phyloP scores from a whole-genome alignment of 2,888 invertebrate species.

The Scaptomyza parva region DNA sequence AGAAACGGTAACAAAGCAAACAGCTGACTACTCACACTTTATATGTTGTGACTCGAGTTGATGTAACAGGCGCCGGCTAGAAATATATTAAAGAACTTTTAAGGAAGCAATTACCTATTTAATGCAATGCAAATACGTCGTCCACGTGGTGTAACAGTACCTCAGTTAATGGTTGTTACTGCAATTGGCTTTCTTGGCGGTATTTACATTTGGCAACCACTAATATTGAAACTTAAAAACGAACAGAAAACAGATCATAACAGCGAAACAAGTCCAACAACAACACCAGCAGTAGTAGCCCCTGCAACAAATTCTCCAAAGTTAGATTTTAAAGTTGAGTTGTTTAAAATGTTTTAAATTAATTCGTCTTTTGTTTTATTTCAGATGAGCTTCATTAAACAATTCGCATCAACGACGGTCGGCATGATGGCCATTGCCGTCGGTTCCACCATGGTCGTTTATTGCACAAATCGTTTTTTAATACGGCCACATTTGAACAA shows the following conservation, averaged over 20 bases:
- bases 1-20: conserved; percentile 3
- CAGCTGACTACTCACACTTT: conserved; percentile 33
- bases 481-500: conserved; percentile 75
- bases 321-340: conserved; percentile 33
- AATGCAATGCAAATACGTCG: conserved; percentile 83
- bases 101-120: neutral
- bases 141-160: conserved; percentile 82
- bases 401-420: conserved; percentile 68
- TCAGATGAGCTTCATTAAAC: conserved; percentile 82
- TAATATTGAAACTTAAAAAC: conserved; percentile 77
- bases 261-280: conserved; percentile 15
- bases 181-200: conserved; percentile 83
- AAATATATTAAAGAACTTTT: neutral
- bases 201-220: conserved; percentile 85
- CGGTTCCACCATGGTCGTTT: conserved; percentile 66
- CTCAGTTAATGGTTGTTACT: conserved; percentile 84
- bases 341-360: neutral
- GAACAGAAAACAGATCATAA: conserved; percentile 47
- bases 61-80: conserved; percentile 49
- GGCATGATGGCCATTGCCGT: conserved; percentile 81
- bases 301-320: conserved; percentile 43
- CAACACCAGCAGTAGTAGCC: conserved; percentile 13
- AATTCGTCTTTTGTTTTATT: conserved; percentile 30
- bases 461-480: conserved; percentile 69
- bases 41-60: conserved; percentile 23